Conservation (phyloP, 2,797 vertebrate genomes). For the Trachurus trachurus region DNA sequence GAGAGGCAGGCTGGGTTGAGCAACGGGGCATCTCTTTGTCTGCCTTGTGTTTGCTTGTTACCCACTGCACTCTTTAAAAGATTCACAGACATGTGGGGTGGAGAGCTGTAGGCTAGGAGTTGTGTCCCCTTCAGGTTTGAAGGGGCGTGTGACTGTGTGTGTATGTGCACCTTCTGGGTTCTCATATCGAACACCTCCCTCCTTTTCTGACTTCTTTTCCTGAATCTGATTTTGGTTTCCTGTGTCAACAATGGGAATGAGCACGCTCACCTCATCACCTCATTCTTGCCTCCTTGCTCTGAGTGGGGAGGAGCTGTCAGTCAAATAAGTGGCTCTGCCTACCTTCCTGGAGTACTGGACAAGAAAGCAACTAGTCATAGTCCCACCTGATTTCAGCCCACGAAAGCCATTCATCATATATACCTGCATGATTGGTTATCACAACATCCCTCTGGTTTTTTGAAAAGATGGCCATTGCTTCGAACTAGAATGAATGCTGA, state of each 20-base stretch:
- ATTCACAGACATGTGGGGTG: conserved; percentile 56
- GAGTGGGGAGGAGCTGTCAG: conserved; percentile 49
- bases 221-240: conserved; percentile 50
- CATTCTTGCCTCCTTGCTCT: conserved; percentile 56
- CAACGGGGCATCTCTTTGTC: conserved; percentile 35
- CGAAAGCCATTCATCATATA: conserved; percentile 58
- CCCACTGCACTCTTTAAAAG: conserved; percentile 34
- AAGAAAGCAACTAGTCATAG: conserved; percentile 40
- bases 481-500: conserved; percentile 23
- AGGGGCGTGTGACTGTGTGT: conserved; percentile 53
- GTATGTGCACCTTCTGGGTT: conserved; percentile 45
- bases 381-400: conserved; percentile 36
- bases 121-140: conserved; percentile 64
- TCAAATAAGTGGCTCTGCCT: conserved; percentile 32
- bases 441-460: conserved; percentile 34
- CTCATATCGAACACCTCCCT: conserved; percentile 45
- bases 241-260: conserved; percentile 55
- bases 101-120: conserved; percentile 54
- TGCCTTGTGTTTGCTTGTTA: conserved; percentile 41
- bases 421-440: conserved; percentile 66
- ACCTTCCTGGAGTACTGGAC: conserved; percentile 46
- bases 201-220: conserved; percentile 42
- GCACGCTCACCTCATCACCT: conserved; percentile 67
- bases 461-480: conserved; percentile 30
- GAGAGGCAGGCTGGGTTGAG: conserved; percentile 36